Conservation (phyloP, 2,888 invertebrate species). For the Cryptophagus acutangulus region DNA sequence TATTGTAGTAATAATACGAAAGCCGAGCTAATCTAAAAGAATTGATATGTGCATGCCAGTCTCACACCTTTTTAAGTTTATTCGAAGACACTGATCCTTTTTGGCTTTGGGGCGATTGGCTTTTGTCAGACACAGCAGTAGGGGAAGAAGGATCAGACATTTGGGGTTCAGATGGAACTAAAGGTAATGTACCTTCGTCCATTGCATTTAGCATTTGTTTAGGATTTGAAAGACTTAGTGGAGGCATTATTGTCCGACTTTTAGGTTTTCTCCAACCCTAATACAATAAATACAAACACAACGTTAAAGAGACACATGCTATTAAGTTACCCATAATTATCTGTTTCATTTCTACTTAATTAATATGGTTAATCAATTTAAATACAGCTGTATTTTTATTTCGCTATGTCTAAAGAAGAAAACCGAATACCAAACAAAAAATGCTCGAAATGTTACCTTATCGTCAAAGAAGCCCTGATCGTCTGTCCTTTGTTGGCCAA, state of each 20-base stretch:
- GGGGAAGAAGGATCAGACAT: constrained; percentile 49
- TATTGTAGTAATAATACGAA: no score
- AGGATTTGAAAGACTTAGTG: constrained; percentile 53
- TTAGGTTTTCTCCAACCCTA: constrained; percentile 78
- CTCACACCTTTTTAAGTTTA: constrained; percentile 51
- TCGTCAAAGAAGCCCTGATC: constrained; percentile 90
- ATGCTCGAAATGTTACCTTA: no score
- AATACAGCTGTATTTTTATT: neutral
- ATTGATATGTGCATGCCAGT: constrained; percentile 35
- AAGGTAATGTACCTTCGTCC: constrained; percentile 45
- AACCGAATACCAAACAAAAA: constrained; percentile 8
- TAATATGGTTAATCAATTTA: neutral
- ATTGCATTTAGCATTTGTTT: constrained; percentile 50
- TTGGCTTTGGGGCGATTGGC: constrained; percentile 50
- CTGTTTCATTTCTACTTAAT: neutral
- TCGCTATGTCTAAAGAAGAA: no score
- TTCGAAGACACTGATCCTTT: constrained; percentile 52
- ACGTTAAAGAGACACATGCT: constrained; percentile 15
- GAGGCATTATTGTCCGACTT: constrained; percentile 69
- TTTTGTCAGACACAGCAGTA: constrained; percentile 52
- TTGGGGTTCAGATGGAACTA: constrained; percentile 43
- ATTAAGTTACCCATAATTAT: neutral
- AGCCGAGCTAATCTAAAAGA: constrained; percentile 26
- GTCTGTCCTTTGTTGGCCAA: constrained; percentile 92
- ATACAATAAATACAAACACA: constrained; percentile 32